A percentile compares a stretch with the other conserved stretches of the same genome.
Conservation (phyloP, 2,888 invertebrate species). For the Brachyopa scutellaris region DNA sequence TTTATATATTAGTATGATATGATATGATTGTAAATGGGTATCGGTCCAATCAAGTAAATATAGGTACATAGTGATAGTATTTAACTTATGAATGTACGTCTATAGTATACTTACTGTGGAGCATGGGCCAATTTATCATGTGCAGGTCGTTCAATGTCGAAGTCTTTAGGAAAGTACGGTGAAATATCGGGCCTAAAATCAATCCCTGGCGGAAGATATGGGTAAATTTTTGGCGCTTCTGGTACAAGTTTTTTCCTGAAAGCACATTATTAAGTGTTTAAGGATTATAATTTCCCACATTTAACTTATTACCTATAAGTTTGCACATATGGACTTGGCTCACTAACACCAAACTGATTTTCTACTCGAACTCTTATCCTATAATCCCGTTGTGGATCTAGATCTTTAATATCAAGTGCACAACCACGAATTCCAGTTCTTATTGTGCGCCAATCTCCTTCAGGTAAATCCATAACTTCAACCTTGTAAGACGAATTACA, state of each 20-base stretch:
- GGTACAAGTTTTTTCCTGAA: constrained; percentile 88
- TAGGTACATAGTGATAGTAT: no score
- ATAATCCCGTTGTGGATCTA: constrained; percentile 97
- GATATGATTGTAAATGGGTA: no score
- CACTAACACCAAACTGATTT: constrained; percentile 97
- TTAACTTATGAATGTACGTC: no score
- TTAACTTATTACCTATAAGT: constrained; percentile 84
- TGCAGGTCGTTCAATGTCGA: constrained; percentile 93
- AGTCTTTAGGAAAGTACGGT: constrained; percentile 95
- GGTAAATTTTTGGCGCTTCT: constrained; percentile 90
- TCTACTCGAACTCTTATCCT: constrained; percentile 97
- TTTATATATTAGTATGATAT: no score
- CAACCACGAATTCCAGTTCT: constrained; percentile 93
- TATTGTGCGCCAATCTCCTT: constrained; percentile 96
- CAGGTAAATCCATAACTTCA: constrained; percentile 96
- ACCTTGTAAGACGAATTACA: constrained; percentile 80
- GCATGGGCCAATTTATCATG: constrained; percentile 92
- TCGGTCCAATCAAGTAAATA: no score
- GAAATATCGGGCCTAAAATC: constrained; percentile 93
- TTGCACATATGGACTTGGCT: constrained; percentile 95
- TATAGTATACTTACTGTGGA: constrained; percentile 83
- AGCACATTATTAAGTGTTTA: background rate
- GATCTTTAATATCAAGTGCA: constrained; percentile 93
- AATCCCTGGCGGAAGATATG: constrained; percentile 90
- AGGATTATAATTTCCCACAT: background rate